Percentiles rank a stretch among this genome's conserved stretches.
Conservation (phyloP, 2,888 invertebrate genomes). For the Pammene aurita region DNA sequence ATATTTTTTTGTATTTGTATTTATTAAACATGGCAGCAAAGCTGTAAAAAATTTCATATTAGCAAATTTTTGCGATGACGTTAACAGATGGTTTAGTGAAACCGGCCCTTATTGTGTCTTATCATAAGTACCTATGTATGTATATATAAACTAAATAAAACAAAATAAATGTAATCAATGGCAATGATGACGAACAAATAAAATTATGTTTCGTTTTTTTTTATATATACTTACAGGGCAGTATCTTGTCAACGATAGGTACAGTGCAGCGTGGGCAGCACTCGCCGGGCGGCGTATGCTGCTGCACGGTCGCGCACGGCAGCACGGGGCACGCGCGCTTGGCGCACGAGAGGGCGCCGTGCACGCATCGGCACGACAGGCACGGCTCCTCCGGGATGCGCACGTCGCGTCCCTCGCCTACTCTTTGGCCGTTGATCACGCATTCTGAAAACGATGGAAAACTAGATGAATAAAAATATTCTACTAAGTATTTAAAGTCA, state of each 20-base stretch:
- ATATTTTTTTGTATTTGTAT: too few species aligned
- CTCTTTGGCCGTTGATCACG: slow-evolving; percentile 91
- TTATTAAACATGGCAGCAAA: too few species aligned
- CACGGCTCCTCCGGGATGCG: slow-evolving; percentile 93
- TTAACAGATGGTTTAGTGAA: too few species aligned
- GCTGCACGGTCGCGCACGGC: slow-evolving; percentile 89
- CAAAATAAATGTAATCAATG: too few species aligned
- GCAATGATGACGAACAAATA: too few species aligned
- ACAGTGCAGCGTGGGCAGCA: slow-evolving; percentile 87
- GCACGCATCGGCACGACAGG: slow-evolving; percentile 90
- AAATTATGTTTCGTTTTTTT: too few species aligned
- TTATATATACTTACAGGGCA: slow-evolving; percentile 77
- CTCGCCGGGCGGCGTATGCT: slow-evolving; percentile 88
- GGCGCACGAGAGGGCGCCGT: slow-evolving; percentile 88
- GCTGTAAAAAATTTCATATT: too few species aligned
- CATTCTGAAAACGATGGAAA: slow-evolving; percentile 84
- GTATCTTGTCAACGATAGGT: slow-evolving; percentile 77
- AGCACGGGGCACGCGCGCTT: slow-evolving; percentile 95
- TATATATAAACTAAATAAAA: too few species aligned
- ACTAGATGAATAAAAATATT: not conserved
- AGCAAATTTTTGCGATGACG: too few species aligned
- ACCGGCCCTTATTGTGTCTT: too few species aligned
- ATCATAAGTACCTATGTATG: too few species aligned
- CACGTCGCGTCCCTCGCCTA: slow-evolving; percentile 91
- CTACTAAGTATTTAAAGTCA: too few species aligned